Conservation (phyloP, 2,113 vertebrate genomes). For the Mixornis gularis region DNA sequence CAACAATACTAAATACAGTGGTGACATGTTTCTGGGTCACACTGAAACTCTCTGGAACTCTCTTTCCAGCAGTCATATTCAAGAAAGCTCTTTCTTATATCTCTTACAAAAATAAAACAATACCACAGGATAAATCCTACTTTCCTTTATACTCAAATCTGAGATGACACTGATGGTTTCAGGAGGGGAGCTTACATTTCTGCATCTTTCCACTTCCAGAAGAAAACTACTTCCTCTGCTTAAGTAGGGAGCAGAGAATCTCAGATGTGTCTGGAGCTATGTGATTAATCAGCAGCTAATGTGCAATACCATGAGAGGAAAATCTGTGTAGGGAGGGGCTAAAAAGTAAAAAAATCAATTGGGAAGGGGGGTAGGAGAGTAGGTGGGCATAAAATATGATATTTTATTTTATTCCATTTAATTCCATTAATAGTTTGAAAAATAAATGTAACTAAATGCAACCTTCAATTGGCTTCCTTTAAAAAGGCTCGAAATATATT, state of each 20-base stretch:
- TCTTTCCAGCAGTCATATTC: not conserved
- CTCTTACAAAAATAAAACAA: not conserved
- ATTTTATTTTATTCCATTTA: not conserved
- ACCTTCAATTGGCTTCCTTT: not conserved
- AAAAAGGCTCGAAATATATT: not conserved
- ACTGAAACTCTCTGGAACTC: not conserved
- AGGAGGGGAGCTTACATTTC: not conserved
- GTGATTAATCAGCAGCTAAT: not conserved
- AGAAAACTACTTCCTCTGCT: not conserved
- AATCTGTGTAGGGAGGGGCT: not conserved
- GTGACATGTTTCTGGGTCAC: not conserved
- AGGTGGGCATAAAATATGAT: not conserved
- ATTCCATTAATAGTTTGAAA: not conserved
- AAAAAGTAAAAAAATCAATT: not conserved
- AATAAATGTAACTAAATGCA: not conserved
- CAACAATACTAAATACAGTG: not conserved
- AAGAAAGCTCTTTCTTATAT: not conserved
- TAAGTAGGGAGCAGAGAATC: not conserved
- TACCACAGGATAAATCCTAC: not conserved
- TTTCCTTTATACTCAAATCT: not conserved
- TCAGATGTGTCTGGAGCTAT: not conserved
- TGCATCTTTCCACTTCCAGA: not conserved
- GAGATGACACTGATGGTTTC: not conserved
- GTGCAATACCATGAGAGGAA: not conserved
- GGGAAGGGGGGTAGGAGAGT: fast-evolving